These are phyloP conservation scores for Luffia ferchaultella DNA, from an alignment of 2,888 invertebrate species.

Conservation along the genomic window DNA sequence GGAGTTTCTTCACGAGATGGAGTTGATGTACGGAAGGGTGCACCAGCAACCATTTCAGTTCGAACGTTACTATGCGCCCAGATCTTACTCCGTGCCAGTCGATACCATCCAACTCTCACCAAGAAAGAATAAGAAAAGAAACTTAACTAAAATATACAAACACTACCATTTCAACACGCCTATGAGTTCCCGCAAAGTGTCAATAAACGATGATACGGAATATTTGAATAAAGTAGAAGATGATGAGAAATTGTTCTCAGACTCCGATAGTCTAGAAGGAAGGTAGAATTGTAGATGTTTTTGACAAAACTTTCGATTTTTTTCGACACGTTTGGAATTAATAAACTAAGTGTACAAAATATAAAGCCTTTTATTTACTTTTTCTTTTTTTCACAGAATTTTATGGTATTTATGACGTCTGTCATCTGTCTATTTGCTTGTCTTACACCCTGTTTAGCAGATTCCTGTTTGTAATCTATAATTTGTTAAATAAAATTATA, in stretches of 20 bases:
- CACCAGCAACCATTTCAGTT: constrained; percentile 75
- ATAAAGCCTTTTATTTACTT: too few relatives aligned
- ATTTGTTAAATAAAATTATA: too few relatives aligned
- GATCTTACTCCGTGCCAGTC: constrained; percentile 31
- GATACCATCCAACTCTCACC: constrained; percentile 43
- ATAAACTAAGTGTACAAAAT: too few relatives aligned
- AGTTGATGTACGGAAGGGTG: constrained; percentile 74
- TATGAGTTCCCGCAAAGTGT: constrained; percentile 38
- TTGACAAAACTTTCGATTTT: too few relatives aligned
- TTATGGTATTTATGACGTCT: too few relatives aligned
- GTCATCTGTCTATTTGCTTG: too few relatives aligned
- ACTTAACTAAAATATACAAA: constrained; percentile 24
- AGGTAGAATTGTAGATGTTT: constrained; percentile 4
- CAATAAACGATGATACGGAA: constrained; percentile 43
- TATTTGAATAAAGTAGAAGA: constrained; percentile 44
- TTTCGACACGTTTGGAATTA: too few relatives aligned
- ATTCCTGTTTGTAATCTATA: too few relatives aligned
- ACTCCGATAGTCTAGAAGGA: constrained; percentile 35
- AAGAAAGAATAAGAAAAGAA: constrained; percentile 40
- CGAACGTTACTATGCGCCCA: constrained; percentile 72
- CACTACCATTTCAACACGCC: constrained; percentile 33
- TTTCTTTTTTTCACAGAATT: too few relatives aligned
- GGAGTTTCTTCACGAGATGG: constrained; percentile 75
- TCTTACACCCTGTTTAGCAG: too few relatives aligned
- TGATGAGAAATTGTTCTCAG: constrained; percentile 34